These are phyloP conservation scores for Acromyrmex heyeri DNA, from an alignment of 1,140 invertebrate genomes.

Conservation along the genomic window DNA sequence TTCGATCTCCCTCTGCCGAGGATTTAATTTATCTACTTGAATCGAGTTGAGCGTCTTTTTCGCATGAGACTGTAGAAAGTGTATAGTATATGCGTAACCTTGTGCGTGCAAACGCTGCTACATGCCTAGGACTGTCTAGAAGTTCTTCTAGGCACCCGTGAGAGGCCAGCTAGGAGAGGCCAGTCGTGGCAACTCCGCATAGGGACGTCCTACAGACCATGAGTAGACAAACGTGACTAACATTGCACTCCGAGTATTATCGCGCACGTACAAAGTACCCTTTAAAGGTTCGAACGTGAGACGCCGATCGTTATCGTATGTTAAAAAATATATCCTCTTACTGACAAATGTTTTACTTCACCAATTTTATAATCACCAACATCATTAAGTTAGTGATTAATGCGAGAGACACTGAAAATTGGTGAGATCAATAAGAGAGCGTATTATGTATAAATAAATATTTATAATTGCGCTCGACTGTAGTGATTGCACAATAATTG, in stretches of 20 bases:
- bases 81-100: slow-evolving; percentile 49
- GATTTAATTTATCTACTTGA: slow-evolving; percentile 20
- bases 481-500: neutral
- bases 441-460: neutral
- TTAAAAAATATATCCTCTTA: slow-evolving; percentile 9
- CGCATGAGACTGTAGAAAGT: slow-evolving; percentile 29
- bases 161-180: slow-evolving; percentile 61
- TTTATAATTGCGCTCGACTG: neutral
- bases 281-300: slow-evolving; percentile 49
- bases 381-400: neutral
- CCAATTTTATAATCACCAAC: neutral
- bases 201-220: slow-evolving; percentile 75
- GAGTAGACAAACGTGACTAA: slow-evolving; percentile 79
- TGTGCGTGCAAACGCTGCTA: slow-evolving; percentile 47
- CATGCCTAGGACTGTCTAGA: slow-evolving; percentile 65
- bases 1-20: neutral
- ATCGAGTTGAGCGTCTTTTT: slow-evolving; percentile 12
- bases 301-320: neutral
- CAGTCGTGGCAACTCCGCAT: slow-evolving; percentile 77
- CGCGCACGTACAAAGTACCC: slow-evolving; percentile 70
- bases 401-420: neutral
- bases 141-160: slow-evolving; percentile 66
- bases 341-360: neutral
- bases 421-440: too few species aligned
- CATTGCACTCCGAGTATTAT: slow-evolving; percentile 74